These are phyloP conservation scores for Atractosteus spatula DNA, from an alignment of 2,113 vertebrate genomes.

Conservation along the genomic window DNA sequence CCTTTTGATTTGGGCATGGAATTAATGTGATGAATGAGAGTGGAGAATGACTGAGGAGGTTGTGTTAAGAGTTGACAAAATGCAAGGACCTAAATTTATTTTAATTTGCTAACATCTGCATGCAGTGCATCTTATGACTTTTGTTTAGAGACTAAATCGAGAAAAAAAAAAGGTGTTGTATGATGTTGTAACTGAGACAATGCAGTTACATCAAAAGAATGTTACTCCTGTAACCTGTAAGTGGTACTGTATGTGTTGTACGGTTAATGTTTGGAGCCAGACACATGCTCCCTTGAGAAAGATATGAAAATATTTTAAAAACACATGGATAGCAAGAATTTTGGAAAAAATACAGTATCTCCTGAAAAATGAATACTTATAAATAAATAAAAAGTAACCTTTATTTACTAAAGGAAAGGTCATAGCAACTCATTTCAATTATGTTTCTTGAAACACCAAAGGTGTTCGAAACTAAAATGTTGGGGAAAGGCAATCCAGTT, in stretches of 20 bases:
- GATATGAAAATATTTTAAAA: no score
- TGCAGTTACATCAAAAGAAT: neutral
- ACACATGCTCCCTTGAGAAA: neutral
- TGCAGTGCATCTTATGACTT: conserved; percentile 37
- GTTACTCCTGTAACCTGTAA: no score
- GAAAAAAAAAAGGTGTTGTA: neutral
- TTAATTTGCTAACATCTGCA: conserved; percentile 45
- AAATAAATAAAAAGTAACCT: no score
- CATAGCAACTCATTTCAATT: no score
- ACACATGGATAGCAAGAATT: no score
- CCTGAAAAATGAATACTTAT: no score
- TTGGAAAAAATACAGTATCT: no score
- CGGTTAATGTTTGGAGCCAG: neutral
- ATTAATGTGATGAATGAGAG: conserved; percentile 59
- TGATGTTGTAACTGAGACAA: neutral
- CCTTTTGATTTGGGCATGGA: conserved; percentile 53
- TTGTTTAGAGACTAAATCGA: neutral
- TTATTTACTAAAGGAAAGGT: no score
- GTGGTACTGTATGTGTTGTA: no score
- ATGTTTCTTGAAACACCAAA: no score
- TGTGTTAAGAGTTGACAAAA: conserved; percentile 46
- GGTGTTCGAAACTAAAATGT: no score
- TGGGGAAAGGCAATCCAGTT: no score
- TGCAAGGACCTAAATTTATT: conserved; percentile 44
- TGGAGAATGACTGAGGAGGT: conserved; percentile 50